Evolutionary conservation across 2,888 invertebrate species (phyloP).

Genomic region (Acleris laterana): DNA sequence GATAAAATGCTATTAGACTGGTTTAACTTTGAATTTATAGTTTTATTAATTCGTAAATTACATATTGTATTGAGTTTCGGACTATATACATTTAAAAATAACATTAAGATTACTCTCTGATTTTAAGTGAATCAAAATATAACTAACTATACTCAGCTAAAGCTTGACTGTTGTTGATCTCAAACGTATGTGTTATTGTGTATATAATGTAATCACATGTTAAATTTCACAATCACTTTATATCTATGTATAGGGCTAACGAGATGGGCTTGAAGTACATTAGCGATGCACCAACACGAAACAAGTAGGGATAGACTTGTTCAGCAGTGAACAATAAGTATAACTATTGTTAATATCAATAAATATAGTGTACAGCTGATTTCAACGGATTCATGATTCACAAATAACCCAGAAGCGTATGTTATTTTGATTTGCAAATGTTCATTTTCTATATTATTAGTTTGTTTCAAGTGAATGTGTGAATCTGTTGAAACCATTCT

Average conservation of each 20-base stretch:
- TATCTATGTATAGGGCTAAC: constrained; percentile 62
- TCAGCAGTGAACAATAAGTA: constrained; percentile 72
- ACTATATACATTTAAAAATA: constrained; percentile 31
- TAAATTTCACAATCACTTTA: constrained; percentile 76
- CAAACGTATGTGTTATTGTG: constrained; percentile 77
- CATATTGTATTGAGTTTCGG: constrained; percentile 34
- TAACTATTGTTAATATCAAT: constrained; percentile 51
- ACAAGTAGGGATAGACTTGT: constrained; percentile 75
- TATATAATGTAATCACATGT: constrained; percentile 83
- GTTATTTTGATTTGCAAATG: neutral
- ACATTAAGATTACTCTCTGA: constrained; percentile 43
- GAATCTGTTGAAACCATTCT: constrained; percentile 60
- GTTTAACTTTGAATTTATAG: constrained; percentile 41
- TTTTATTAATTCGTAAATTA: constrained; percentile 39
- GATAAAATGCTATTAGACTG: constrained; percentile 46
- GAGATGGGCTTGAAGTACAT: constrained; percentile 71
- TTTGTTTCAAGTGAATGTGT: constrained; percentile 31
- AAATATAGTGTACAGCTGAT: constrained; percentile 56
- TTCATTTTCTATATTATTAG: neutral
- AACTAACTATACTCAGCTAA: constrained; percentile 64
- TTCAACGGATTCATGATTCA: constrained; percentile 58
- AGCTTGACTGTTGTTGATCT: constrained; percentile 83
- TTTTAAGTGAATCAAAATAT: constrained; percentile 51
- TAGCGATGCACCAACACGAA: constrained; percentile 81
- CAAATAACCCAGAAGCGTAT: neutral